Percentiles rank a stretch among this genome's conserved stretches.
Conservation (phyloP, 2,797 vertebrate species). For the Lacerta viridis region DNA sequence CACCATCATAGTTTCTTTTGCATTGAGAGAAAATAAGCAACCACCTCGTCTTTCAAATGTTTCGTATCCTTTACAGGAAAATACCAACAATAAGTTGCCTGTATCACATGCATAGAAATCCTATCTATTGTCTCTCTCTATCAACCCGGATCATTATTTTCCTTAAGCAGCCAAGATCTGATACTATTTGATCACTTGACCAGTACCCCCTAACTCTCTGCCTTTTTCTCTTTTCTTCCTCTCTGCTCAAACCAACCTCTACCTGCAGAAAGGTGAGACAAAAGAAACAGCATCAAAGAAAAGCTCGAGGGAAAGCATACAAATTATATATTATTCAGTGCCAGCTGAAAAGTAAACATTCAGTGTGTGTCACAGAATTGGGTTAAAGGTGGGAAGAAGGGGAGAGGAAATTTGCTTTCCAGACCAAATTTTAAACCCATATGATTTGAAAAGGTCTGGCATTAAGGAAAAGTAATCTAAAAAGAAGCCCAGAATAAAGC, state of each 20-base stretch:
- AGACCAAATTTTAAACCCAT: not conserved
- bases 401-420: not conserved
- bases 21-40: slow-evolving; percentile 37
- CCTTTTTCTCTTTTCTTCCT: not conserved
- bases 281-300: slow-evolving; percentile 2
- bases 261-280: not conserved
- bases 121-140: slow-evolving; percentile 43
- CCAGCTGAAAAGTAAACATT: not conserved
- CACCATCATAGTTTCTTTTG: slow-evolving; percentile 35
- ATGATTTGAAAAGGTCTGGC: not conserved
- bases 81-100: slow-evolving; percentile 48
- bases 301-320: not conserved
- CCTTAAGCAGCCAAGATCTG: slow-evolving; percentile 33
- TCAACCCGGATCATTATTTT: slow-evolving; percentile 46
- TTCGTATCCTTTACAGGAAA: slow-evolving; percentile 34
- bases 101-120: slow-evolving; percentile 48
- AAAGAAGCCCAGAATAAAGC: not conserved
- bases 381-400: not conserved
- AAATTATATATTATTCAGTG: not conserved
- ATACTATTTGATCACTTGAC: slow-evolving; percentile 10
- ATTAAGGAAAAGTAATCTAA: not conserved
- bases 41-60: slow-evolving; percentile 41
- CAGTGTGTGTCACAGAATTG: not conserved
- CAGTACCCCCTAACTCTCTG: not conserved
- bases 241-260: not conserved